A percentile compares a stretch with the other conserved stretches of the same genome.
Conservation (phyloP, 2,888 invertebrate genomes). For the Gonocerus acuteangulatus region DNA sequence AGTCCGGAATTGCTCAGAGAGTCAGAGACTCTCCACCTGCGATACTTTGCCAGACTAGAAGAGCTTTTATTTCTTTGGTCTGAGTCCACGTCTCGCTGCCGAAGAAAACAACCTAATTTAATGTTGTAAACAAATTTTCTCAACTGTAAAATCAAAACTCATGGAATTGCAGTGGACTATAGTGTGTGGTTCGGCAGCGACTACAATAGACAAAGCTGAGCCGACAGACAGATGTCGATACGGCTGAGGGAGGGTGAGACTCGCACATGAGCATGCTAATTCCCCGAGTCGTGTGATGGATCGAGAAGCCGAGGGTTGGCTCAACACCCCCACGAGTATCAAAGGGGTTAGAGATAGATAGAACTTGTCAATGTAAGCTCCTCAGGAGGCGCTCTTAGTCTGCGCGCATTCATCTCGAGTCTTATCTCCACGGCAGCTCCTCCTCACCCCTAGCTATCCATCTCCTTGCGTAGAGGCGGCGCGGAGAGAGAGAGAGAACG, state of each 20-base stretch:
- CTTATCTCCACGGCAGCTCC: conserved; percentile 28
- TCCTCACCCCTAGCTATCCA: conserved; percentile 28
- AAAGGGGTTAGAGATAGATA: conserved; percentile 35
- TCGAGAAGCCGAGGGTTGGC: not conserved
- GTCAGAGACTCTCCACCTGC: too few species aligned
- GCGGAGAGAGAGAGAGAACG: not conserved
- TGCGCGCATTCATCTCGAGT: conserved; percentile 36
- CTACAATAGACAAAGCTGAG: too few species aligned
- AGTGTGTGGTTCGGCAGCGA: too few species aligned
- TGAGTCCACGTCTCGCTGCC: too few species aligned
- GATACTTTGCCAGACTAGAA: too few species aligned
- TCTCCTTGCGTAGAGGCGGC: conserved; percentile 30
- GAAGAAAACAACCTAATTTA: too few species aligned
- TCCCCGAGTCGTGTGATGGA: conserved; percentile 21
- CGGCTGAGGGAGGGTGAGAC: not conserved
- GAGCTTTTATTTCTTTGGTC: too few species aligned
- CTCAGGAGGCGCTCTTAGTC: not conserved
- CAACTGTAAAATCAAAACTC: too few species aligned
- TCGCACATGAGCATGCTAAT: conserved; percentile 18
- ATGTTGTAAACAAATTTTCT: too few species aligned
- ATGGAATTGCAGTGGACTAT: too few species aligned
- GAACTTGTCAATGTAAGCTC: conserved; percentile 36
- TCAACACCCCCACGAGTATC: conserved; percentile 23
- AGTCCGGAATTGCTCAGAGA: too few species aligned
- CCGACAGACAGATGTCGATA: conserved; percentile 11